Percentiles rank a stretch among this genome's conserved stretches.
phyloP scores from a whole-genome alignment of 2,113 vertebrate genomes.

The Cacatua alba region DNA sequence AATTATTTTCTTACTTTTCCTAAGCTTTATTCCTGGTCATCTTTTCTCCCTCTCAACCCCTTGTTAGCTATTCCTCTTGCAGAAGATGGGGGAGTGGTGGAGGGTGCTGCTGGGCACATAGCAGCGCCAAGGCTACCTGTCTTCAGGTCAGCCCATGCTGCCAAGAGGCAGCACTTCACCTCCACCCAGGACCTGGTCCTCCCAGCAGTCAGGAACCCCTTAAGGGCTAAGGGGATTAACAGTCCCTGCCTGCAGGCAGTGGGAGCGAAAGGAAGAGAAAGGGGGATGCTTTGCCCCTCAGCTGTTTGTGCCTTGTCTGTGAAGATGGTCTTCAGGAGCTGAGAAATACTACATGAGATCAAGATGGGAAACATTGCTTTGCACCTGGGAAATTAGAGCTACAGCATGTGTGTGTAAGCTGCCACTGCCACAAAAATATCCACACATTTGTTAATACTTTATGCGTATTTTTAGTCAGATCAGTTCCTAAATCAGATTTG shows the following conservation, averaged over 20 bases:
- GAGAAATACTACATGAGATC: not conserved
- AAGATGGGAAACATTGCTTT: not conserved
- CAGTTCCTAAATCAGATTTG: not conserved
- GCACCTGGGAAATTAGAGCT: not conserved
- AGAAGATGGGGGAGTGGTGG: not conserved
- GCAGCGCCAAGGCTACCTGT: not conserved
- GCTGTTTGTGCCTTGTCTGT: not conserved
- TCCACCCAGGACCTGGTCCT: not conserved
- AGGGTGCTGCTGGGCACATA: accelerated
- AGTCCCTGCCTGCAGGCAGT: not conserved
- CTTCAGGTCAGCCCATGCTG: not conserved
- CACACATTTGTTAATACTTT: not conserved
- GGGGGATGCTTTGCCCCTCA: accelerated
- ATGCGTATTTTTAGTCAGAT: not conserved
- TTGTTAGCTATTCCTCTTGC: not conserved
- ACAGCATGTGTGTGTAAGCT: not conserved
- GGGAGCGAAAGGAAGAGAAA: accelerated
- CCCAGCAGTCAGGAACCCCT: not conserved
- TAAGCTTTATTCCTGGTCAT: not conserved
- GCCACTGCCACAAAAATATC: not conserved
- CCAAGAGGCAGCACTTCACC: accelerated
- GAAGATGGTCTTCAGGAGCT: not conserved
- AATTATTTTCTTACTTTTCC: not conserved
- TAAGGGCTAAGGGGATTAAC: not conserved
- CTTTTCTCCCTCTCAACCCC: not conserved